Evolutionary conservation across 2,888 invertebrate species (phyloP).

Genomic region (Tenthredo amoena): DNA sequence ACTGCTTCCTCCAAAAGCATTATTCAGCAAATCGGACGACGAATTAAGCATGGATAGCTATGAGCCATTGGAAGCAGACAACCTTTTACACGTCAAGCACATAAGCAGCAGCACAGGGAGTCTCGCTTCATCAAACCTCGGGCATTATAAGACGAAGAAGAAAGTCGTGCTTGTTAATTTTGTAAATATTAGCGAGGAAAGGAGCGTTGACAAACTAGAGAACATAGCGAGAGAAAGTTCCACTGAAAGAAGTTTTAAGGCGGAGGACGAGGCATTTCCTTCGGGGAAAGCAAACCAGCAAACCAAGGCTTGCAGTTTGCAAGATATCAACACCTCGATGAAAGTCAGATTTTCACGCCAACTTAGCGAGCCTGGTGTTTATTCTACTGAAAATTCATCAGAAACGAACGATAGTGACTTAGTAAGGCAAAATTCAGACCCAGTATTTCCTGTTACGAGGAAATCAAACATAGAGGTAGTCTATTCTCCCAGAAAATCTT

Average conservation of each 20-base stretch:
- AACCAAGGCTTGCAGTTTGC: slow-evolving; percentile 44
- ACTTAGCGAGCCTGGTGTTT: slow-evolving; percentile 70
- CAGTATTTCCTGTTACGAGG: slow-evolving; percentile 60
- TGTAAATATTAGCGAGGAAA: slow-evolving; percentile 63
- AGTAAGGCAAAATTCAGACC: slow-evolving; percentile 66
- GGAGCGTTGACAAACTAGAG: neutral
- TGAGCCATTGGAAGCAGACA: slow-evolving; percentile 65
- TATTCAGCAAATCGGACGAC: slow-evolving; percentile 75
- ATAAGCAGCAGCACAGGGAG: slow-evolving; percentile 74
- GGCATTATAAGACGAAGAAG: slow-evolving; percentile 62
- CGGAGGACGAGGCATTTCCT: neutral
- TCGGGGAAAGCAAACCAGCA: neutral
- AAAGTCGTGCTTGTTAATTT: slow-evolving; percentile 65
- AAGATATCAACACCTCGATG: slow-evolving; percentile 37
- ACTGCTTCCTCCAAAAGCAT: slow-evolving; percentile 65
- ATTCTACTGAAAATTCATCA: slow-evolving; percentile 61
- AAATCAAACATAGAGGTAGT: slow-evolving; percentile 59
- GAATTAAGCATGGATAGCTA: slow-evolving; percentile 71
- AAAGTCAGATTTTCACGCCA: slow-evolving; percentile 64
- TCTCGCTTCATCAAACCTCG: slow-evolving; percentile 64
- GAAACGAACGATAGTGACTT: slow-evolving; percentile 57
- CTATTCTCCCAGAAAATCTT: slow-evolving; percentile 57
- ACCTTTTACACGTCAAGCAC: slow-evolving; percentile 70
- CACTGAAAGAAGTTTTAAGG: neutral
- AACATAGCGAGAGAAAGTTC: slow-evolving; percentile 14